These are phyloP conservation scores for Cynoglossus semilaevis DNA, from an alignment of 2,113 vertebrate species.

Conservation along the genomic window DNA sequence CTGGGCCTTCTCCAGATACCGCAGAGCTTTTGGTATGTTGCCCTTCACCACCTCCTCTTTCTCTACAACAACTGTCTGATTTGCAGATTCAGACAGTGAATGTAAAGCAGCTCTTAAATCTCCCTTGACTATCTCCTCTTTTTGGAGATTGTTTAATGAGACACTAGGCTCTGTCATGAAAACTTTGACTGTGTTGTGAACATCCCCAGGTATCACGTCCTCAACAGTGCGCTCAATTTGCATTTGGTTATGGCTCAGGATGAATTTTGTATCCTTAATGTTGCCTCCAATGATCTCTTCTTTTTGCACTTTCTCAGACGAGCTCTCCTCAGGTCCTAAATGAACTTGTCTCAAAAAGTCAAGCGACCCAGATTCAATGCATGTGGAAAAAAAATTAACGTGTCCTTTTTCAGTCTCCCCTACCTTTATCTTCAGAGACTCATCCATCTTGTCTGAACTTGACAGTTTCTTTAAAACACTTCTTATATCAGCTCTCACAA, in stretches of 20 bases:
- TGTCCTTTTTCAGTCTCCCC: constrained; percentile 85
- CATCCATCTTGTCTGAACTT: constrained; percentile 66
- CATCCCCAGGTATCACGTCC: constrained; percentile 86
- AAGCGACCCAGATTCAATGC: constrained; percentile 88
- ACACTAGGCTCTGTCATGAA: constrained; percentile 80
- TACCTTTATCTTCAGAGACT: constrained; percentile 74
- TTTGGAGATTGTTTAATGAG: constrained; percentile 67
- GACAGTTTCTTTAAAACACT: constrained; percentile 78
- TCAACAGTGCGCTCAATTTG: constrained; percentile 81
- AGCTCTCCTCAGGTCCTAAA: constrained; percentile 69
- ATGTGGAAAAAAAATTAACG: constrained; percentile 89
- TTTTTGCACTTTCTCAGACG: constrained; percentile 58
- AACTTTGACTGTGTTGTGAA: constrained; percentile 80
- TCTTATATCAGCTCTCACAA: constrained; percentile 83
- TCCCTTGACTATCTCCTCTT: constrained; percentile 82
- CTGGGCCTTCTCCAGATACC: constrained; percentile 79
- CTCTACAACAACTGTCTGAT: constrained; percentile 77
- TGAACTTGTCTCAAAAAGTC: constrained; percentile 86
- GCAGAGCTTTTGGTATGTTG: constrained; percentile 77
- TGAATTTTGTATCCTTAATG: constrained; percentile 81
- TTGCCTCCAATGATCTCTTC: constrained; percentile 83
- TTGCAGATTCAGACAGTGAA: constrained; percentile 81
- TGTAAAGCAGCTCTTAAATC: constrained; percentile 82
- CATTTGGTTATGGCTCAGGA: constrained; percentile 73
- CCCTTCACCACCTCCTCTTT: constrained; percentile 84